Percentiles rank a stretch among this genome's conserved stretches.
phyloP scores from a whole-genome alignment of 2,888 invertebrate genomes.

The Cotesia congregata region DNA sequence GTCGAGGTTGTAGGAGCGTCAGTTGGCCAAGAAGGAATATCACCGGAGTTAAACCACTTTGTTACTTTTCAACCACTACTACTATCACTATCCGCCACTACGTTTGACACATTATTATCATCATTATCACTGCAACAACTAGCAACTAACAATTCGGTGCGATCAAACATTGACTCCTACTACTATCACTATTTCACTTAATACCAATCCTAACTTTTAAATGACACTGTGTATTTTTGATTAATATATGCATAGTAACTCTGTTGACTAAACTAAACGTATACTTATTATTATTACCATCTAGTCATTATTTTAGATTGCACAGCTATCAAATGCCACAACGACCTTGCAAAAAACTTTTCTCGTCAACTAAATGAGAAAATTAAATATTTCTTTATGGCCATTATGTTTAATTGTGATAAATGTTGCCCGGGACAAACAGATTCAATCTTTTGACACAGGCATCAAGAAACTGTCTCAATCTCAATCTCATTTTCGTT shows the following conservation, averaged over 20 bases:
- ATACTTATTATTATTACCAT: background rate
- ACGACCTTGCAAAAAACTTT: slow-evolving; percentile 28
- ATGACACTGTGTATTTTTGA: slow-evolving; percentile 18
- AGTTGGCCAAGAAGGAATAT: slow-evolving; percentile 28
- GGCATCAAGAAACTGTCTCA: background rate
- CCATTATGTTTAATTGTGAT: slow-evolving; percentile 8
- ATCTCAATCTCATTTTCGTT: background rate
- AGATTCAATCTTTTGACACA: background rate
- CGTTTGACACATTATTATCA: background rate
- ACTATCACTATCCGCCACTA: background rate
- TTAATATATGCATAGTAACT: background rate
- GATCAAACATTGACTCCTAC: background rate
- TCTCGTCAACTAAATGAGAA: slow-evolving; percentile 26
- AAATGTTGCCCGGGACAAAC: background rate
- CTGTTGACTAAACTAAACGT: background rate
- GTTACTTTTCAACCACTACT: background rate
- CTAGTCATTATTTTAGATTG: background rate
- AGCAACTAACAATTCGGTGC: too few relatives aligned
- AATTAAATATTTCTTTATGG: slow-evolving; percentile 28
- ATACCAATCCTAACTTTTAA: slow-evolving; percentile 8
- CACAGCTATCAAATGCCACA: background rate
- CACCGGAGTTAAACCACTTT: background rate
- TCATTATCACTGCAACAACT: background rate
- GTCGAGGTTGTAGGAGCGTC: slow-evolving; percentile 26
- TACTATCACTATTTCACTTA: background rate